Evolutionary conservation across 2,797 vertebrate species (phyloP).

Genomic region (Pangasius djambal): DNA sequence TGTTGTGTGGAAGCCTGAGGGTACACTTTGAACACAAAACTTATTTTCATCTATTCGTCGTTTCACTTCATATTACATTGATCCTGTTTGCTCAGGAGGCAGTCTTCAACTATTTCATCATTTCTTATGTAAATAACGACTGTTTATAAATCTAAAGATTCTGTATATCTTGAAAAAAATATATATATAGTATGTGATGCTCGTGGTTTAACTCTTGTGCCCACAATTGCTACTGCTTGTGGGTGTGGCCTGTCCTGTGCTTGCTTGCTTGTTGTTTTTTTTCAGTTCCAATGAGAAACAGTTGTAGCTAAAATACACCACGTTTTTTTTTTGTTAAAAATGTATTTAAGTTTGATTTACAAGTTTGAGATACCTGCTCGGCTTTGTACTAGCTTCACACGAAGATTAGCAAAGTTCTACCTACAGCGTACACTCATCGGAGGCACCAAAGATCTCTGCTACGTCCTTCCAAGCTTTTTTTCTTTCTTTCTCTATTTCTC

Average conservation of each 20-base stretch:
- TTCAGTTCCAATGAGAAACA: background rate
- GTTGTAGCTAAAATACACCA: background rate
- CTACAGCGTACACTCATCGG: background rate
- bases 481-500: background rate
- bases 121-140: background rate
- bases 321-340: background rate
- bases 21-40: background rate
- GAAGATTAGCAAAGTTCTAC: background rate
- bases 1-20: background rate
- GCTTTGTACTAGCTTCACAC: too few species aligned
- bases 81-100: background rate
- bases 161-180: too few species aligned
- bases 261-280: too few species aligned
- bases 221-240: background rate
- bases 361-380: background rate
- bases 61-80: background rate
- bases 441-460: background rate
- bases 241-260: background rate
- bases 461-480: background rate
- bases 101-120: background rate
- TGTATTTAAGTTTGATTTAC: background rate
- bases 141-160: background rate
- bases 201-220: background rate
- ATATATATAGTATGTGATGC: background rate
- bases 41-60: background rate